Conservation (phyloP, 2,113 vertebrate genomes). For the Xenus cinereus region DNA sequence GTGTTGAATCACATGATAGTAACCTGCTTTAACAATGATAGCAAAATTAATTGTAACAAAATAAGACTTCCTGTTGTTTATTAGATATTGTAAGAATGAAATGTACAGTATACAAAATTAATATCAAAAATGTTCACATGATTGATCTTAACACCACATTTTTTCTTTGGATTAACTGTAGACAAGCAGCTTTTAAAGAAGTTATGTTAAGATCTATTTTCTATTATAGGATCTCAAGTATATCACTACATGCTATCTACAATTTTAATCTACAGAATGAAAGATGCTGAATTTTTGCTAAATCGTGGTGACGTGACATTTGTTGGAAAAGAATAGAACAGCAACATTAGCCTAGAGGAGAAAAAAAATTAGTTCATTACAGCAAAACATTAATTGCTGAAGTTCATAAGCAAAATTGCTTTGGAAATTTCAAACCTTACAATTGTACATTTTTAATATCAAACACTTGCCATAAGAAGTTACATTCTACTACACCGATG, state of each 20-base stretch:
- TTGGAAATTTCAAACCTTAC: not conserved
- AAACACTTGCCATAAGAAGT: not conserved
- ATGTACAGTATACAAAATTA: constrained; percentile 47
- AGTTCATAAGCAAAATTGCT: not conserved
- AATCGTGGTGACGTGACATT: not conserved
- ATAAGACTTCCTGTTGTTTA: constrained; percentile 45
- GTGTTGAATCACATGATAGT: not conserved
- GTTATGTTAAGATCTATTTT: not conserved
- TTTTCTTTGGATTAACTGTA: constrained; percentile 16
- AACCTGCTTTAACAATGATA: not conserved
- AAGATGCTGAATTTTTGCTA: not conserved
- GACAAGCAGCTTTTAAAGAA: not conserved
- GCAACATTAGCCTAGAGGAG: not conserved
- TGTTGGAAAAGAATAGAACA: not conserved
- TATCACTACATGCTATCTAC: not conserved
- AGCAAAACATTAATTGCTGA: not conserved
- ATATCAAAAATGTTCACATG: not conserved
- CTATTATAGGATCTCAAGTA: not conserved
- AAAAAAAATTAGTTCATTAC: not conserved
- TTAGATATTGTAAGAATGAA: constrained; percentile 27
- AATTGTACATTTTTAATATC: not conserved
- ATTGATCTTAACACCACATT: not conserved
- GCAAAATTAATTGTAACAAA: constrained; percentile 48
- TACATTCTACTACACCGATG: not conserved
- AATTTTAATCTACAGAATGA: not conserved